phyloP scores from a whole-genome alignment of 30 jellyfish, hydroid and myxozoan genomes.

The Haliclystus octoradiatus region DNA sequence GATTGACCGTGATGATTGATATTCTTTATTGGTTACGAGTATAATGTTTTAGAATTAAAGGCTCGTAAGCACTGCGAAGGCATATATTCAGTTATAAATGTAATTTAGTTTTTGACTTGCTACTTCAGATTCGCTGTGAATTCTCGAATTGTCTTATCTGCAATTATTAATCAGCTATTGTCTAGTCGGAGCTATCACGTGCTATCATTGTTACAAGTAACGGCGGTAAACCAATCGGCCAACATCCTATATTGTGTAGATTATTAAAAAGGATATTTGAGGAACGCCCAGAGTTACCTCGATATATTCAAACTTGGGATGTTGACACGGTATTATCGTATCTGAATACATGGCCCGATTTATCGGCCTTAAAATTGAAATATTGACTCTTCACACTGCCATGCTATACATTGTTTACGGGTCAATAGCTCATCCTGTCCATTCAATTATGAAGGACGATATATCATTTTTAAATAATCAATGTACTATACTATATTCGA shows the following conservation, averaged over 20 bases:
- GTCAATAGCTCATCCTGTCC: slow-evolving; percentile 17
- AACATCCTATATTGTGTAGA: neutral
- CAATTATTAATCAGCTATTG: too few species aligned
- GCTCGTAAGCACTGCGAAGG: too few species aligned
- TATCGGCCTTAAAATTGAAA: slow-evolving; percentile 13
- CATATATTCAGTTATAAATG: too few species aligned
- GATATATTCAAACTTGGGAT: slow-evolving; percentile 25
- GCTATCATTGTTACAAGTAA: too few species aligned
- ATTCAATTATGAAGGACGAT: neutral
- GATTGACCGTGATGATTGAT: too few species aligned
- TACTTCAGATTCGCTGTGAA: too few species aligned
- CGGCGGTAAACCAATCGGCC: neutral
- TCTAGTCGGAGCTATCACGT: too few species aligned
- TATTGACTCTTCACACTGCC: slow-evolving; percentile 18
- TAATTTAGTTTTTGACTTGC: too few species aligned
- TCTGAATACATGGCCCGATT: slow-evolving; percentile 15
- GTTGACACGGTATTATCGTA: slow-evolving; percentile 28
- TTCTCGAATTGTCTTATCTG: too few species aligned
- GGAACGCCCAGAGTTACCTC: neutral
- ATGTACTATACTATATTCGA: neutral
- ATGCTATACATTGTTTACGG: slow-evolving; percentile 25
- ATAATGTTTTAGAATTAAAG: too few species aligned
- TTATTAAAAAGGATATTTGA: neutral
- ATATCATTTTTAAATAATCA: too few species aligned
- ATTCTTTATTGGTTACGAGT: too few species aligned